These are phyloP conservation scores for Drosophila falleni DNA, from an alignment of 2,888 invertebrate species.

Conservation along the genomic window DNA sequence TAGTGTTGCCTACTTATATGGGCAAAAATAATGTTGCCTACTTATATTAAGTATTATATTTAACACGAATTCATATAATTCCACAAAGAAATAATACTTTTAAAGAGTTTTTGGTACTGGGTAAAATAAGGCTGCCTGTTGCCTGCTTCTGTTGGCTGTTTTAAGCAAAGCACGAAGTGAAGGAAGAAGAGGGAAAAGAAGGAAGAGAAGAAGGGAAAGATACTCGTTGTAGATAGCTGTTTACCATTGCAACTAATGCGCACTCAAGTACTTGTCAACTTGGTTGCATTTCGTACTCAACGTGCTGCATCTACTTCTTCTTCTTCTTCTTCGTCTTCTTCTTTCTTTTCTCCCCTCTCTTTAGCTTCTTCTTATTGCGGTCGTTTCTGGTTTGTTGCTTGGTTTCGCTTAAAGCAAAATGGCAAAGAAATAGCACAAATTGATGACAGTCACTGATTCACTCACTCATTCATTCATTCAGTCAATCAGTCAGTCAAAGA, in stretches of 20 bases:
- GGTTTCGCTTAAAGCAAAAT: constrained; percentile 44
- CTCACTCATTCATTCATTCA: constrained; percentile 15
- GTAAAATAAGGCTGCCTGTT: constrained; percentile 1
- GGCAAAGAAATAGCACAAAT: constrained; percentile 68
- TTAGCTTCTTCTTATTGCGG: constrained; percentile 9
- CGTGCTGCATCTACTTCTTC: background rate
- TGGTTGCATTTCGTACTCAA: constrained; percentile 44
- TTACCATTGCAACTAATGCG: constrained; percentile 65
- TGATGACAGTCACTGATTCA: constrained; percentile 63
- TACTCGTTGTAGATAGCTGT: constrained; percentile 40
- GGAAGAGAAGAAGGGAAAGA: background rate
- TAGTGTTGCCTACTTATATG: too few relatives aligned
- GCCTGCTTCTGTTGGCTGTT: constrained; percentile 2
- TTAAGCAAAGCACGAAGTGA: background rate
- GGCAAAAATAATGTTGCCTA: too few relatives aligned
- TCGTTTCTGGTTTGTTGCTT: constrained; percentile 33
- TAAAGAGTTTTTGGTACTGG: background rate
- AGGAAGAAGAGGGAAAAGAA: background rate
- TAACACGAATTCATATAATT: too few relatives aligned
- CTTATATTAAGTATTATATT: too few relatives aligned
- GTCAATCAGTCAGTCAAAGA: constrained; percentile 7
- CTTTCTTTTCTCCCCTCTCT: constrained; percentile 1
- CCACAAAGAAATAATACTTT: background rate
- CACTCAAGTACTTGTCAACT: constrained; percentile 74
- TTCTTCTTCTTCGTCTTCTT: constrained; percentile 1